Conservation (phyloP, 2,113 vertebrate genomes). For the Ranitomeya variabilis region DNA sequence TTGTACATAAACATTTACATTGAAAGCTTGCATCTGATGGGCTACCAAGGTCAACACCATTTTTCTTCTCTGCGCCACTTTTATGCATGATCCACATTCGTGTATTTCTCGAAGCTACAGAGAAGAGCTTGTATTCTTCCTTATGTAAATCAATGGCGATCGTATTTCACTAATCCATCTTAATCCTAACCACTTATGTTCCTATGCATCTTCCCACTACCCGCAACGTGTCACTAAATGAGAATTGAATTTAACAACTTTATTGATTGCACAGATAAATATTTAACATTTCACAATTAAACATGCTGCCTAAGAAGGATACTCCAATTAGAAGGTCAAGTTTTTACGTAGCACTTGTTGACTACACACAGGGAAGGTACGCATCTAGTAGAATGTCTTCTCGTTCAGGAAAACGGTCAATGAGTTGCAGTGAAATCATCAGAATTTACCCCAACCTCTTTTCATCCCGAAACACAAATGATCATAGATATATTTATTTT, state of each 20-base stretch:
- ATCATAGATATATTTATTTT: no score
- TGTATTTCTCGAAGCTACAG: neutral
- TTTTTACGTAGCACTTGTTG: neutral
- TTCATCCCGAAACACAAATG: no score
- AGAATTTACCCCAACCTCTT: neutral
- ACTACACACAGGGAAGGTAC: neutral
- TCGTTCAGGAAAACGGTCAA: neutral
- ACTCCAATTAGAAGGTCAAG: neutral
- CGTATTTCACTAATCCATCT: constrained; percentile 22
- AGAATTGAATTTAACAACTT: constrained; percentile 28
- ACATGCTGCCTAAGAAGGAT: neutral
- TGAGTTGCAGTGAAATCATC: neutral
- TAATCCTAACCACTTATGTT: constrained; percentile 21
- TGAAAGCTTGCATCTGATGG: neutral
- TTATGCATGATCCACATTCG: neutral
- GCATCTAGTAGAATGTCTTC: neutral
- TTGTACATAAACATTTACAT: neutral
- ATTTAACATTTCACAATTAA: constrained; percentile 15
- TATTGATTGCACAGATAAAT: constrained; percentile 20
- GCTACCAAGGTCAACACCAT: neutral
- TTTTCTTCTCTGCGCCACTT: neutral
- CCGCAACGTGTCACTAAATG: constrained; percentile 10
- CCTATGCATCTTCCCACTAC: constrained; percentile 27
- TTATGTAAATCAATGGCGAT: constrained; percentile 26
- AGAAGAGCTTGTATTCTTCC: neutral